Percentiles rank a stretch among this genome's conserved stretches.
Conservation (phyloP, 1,140 invertebrate species). For the Penaeus indicus region DNA sequence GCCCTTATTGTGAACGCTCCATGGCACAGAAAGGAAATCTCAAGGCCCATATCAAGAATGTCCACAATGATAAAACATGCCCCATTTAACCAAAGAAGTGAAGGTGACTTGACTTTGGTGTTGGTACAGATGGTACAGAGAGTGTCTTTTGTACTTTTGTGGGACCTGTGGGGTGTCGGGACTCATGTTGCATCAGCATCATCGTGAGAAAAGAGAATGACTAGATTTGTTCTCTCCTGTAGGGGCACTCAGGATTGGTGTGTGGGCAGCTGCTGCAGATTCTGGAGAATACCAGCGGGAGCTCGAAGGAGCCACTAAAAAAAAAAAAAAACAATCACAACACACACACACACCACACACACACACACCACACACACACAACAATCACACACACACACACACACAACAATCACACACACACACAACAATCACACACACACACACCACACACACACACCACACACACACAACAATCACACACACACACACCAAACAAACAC, state of each 20-base stretch:
- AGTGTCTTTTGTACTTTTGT: constrained; percentile 23
- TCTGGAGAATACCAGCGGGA: constrained; percentile 37
- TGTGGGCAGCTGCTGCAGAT: constrained; percentile 60
- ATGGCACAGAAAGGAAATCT: constrained; percentile 73
- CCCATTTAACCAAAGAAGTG: constrained; percentile 53
- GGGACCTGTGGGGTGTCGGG: constrained; percentile 34
- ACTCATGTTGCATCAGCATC: constrained; percentile 35
- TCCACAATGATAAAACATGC: constrained; percentile 58
- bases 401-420: too few species aligned
- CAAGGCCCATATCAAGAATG: constrained; percentile 70
- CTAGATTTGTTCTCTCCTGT: constrained; percentile 61
- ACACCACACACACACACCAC: too few species aligned
- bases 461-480: too few species aligned
- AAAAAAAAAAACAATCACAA: constrained; percentile 60
- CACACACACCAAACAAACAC: too few species aligned
- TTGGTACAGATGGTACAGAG: too few species aligned
- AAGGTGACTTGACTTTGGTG: constrained; percentile 12
- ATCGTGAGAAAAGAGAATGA: constrained; percentile 44
- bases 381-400: not conserved
- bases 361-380: constrained; percentile 37
- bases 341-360: constrained; percentile 60
- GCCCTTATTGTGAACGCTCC: constrained; percentile 73
- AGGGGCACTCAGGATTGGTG: constrained; percentile 56
- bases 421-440: too few species aligned
- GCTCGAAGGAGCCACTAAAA: constrained; percentile 52